Conservation (phyloP, 2,888 invertebrate species). For the Ectemnius cavifrons region DNA sequence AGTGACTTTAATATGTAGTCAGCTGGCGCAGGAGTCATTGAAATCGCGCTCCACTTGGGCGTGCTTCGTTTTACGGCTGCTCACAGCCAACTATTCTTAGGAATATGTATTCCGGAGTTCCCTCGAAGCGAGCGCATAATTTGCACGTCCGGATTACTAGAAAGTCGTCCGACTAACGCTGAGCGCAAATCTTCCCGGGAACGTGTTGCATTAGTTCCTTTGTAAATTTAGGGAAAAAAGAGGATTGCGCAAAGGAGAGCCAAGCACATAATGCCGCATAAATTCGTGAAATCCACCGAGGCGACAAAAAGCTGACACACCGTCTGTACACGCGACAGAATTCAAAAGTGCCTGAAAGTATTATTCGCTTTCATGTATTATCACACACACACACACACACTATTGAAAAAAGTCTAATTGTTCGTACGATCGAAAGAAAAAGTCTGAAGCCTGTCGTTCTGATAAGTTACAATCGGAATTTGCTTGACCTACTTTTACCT, state of each 20-base stretch:
- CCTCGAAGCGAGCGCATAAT: not conserved
- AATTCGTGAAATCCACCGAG: constrained; percentile 41
- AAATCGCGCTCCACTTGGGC: constrained; percentile 45
- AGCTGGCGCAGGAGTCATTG: constrained; percentile 38
- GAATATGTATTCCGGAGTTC: not conserved
- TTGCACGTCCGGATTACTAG: constrained; percentile 5
- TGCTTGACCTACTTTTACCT: too few species aligned
- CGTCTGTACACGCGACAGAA: not conserved
- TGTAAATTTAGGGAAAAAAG: constrained; percentile 27
- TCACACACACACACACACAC: too few species aligned
- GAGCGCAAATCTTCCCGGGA: constrained; percentile 16
- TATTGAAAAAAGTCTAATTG: too few species aligned
- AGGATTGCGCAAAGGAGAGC: constrained; percentile 30
- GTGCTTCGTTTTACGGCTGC: constrained; percentile 39
- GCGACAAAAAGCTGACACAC: constrained; percentile 35
- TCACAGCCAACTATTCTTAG: not conserved
- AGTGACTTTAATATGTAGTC: constrained; percentile 48
- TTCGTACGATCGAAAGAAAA: too few species aligned
- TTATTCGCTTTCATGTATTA: too few species aligned
- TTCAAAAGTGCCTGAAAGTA: too few species aligned
- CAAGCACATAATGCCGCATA: constrained; percentile 21
- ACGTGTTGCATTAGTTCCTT: constrained; percentile 34
- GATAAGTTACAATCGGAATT: too few species aligned
- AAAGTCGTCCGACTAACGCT: constrained; percentile 40
- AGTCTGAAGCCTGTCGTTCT: too few species aligned